phyloP scores from a whole-genome alignment of 2,888 invertebrate species.

The Sphaerophoria taeniata region DNA sequence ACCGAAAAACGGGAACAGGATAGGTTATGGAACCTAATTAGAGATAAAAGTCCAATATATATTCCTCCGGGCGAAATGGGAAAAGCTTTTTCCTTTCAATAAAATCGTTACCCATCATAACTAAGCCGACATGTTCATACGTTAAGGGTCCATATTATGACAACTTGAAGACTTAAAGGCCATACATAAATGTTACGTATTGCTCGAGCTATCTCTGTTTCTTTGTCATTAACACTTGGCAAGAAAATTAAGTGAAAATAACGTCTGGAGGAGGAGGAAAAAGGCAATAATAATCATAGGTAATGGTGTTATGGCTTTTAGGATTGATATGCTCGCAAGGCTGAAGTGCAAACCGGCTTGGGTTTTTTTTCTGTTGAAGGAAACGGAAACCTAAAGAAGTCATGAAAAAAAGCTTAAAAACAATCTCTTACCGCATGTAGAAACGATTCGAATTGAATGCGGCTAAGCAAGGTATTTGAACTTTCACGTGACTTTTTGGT shows the following conservation, averaged over 20 bases:
- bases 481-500: conserved; percentile 21
- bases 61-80: background rate
- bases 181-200: background rate
- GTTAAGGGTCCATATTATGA: conserved; percentile 2
- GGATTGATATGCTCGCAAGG: no score
- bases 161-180: conserved; percentile 6
- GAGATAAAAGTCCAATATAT: background rate
- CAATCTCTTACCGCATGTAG: background rate
- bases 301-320: conserved; percentile 9
- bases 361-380: background rate
- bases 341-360: background rate
- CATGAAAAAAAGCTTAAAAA: conserved; percentile 32
- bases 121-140: background rate
- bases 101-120: background rate
- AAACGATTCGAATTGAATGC: background rate
- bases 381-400: conserved; percentile 41
- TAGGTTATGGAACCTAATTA: conserved; percentile 15
- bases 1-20: background rate
- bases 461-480: conserved; percentile 50
- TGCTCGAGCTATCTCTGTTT: conserved; percentile 24
- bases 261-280: conserved; percentile 22
- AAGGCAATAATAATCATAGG: conserved; percentile 21
- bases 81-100: conserved; percentile 5
- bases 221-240: conserved; percentile 59
- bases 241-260: conserved; percentile 58